Base-by-base conservation (phyloP, 2,888 invertebrate species). In the Himalopsyche japonica region DNA sequence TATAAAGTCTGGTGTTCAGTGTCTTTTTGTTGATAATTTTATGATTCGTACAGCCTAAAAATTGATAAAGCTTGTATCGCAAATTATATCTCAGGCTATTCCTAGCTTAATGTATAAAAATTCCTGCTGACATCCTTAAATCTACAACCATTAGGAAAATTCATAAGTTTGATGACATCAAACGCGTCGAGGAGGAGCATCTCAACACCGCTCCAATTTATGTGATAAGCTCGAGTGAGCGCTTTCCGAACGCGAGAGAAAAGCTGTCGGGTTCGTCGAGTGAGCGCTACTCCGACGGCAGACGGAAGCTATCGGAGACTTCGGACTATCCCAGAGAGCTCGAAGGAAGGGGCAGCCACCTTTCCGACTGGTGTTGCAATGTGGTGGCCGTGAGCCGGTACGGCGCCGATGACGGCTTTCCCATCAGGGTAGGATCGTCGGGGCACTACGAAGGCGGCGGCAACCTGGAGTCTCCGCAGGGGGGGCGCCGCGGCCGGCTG, bases 401-500 rank as follows among this genome's bases (percentile, higher is more conserved):
- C 64, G 76, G 77, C 77, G 47, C 77, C 43, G 77, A 37, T 47
- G 81, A 81, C 76, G 32, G 82, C 27, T 76, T 37, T 43, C 47
- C 70, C 48, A 48, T 64, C 27, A 49, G 43, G 81, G 84, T 48
- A 48, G 79, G 83, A 34, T 34, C 77, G 70, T 49, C 64, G 84
- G 81, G 80, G 49, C 47, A 76, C 47, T 30, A 70, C 34, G 70
- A 37, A 8, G 89, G 89, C 89, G 87, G 87, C 89, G 90, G 91
- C 77, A 81, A 78, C 77, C 76, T 37, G 82, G 57, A 57, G 90
- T 92, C 79, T n/a, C 43, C 32, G 37, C 57, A 80, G 76, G 89
- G 89, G 89, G 87, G 87, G 89, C 90, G 89, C 89, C 88, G 87
- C 82, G 88, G 86, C 82, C 91, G 90, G 88, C 91, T 92, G 91